phyloP scores from a whole-genome alignment of 2,888 invertebrate species.

The Leptopterna dolabrata region DNA sequence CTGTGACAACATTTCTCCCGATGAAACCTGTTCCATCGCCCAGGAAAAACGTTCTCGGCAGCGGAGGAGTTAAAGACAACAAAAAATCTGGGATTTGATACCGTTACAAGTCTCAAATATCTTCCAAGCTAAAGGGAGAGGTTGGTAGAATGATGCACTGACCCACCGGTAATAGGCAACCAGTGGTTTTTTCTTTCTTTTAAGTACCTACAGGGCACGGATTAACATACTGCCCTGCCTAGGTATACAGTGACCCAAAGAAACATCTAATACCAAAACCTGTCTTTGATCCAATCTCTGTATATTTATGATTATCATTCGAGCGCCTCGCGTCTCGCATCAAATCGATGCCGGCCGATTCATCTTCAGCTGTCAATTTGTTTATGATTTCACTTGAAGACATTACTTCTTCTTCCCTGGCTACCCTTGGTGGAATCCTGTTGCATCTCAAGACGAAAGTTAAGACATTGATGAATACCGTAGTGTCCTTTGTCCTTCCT shows the following conservation, averaged over 20 bases:
- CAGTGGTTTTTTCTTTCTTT: neutral
- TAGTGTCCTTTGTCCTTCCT: no score
- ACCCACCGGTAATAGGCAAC: slow-evolving; percentile 9
- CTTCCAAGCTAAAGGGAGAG: neutral
- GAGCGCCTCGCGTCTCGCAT: neutral
- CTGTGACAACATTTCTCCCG: neutral
- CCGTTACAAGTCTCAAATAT: slow-evolving; percentile 42
- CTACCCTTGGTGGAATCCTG: no score
- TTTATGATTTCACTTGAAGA: no score
- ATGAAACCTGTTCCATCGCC: slow-evolving; percentile 18
- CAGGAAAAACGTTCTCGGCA: neutral
- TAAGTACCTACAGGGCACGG: neutral
- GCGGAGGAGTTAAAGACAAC: neutral
- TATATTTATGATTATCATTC: neutral
- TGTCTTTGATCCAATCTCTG: neutral
- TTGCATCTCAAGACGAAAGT: no score
- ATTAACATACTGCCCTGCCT: neutral
- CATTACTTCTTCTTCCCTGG: no score
- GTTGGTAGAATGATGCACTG: slow-evolving; percentile 1
- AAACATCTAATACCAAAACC: neutral
- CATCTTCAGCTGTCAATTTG: no score
- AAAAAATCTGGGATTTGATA: neutral
- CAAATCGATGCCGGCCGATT: no score
- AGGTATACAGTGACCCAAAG: neutral
- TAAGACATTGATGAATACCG: no score